phyloP scores from a whole-genome alignment of 2,797 vertebrate genomes.

The Smutsia temminckii region DNA sequence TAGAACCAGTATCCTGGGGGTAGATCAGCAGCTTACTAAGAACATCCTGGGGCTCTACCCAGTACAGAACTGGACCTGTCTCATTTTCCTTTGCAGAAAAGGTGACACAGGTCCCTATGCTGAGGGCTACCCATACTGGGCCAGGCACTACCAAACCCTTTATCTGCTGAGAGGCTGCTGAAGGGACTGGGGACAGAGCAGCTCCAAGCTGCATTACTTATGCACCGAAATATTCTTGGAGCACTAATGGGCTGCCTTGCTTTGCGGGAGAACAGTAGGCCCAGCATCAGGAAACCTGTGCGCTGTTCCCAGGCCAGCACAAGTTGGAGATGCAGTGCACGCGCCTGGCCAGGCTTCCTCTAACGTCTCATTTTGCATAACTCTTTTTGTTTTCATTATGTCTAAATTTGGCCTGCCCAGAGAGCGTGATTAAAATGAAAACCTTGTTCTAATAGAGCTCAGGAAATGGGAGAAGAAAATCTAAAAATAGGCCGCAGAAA shows the following conservation, averaged over 20 bases:
- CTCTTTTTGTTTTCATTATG: constrained; percentile 72
- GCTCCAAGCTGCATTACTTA: not conserved
- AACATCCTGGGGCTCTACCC: not conserved
- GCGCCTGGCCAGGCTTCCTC: constrained; percentile 34
- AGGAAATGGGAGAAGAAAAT: constrained; percentile 62
- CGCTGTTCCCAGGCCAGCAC: not conserved
- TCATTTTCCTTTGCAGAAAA: not conserved
- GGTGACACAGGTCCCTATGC: not conserved
- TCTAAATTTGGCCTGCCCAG: constrained; percentile 72
- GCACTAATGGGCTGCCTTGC: not conserved
- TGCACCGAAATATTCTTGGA: not conserved
- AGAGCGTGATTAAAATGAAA: constrained; percentile 78
- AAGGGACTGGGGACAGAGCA: not conserved
- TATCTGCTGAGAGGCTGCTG: not conserved
- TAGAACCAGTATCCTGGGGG: not conserved
- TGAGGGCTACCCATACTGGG: not conserved
- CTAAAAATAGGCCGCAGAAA: constrained; percentile 73
- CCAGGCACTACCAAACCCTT: not conserved
- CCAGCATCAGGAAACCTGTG: not conserved
- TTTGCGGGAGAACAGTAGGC: constrained; percentile 22
- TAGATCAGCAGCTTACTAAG: not conserved
- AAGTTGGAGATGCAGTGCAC: not conserved
- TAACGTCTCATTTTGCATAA: constrained; percentile 72
- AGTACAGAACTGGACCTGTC: not conserved
- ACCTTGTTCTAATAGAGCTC: constrained; percentile 69